Conservation (phyloP, 2,113 vertebrate genomes). For the Daubentonia madagascariensis region DNA sequence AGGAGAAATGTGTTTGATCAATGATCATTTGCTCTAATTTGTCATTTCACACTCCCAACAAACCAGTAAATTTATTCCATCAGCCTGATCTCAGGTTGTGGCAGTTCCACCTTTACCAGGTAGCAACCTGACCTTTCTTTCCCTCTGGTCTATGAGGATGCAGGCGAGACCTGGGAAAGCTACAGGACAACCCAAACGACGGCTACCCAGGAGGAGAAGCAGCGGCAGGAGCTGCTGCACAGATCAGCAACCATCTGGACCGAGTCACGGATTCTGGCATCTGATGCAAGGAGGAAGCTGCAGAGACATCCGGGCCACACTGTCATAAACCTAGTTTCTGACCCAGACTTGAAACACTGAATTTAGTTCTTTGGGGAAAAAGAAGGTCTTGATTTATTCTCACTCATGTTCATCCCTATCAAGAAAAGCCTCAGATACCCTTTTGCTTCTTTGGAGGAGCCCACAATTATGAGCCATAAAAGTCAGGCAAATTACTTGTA, state of each 20-base stretch:
- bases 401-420: background rate
- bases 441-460: background rate
- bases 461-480: background rate
- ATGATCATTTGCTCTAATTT: background rate
- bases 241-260: constrained; percentile 43
- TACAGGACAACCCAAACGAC: background rate
- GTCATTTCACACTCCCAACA: background rate
- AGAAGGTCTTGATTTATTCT: constrained; percentile 50
- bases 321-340: constrained; percentile 54
- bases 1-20: background rate
- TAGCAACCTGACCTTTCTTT: background rate
- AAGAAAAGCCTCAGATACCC: background rate
- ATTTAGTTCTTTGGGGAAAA: constrained; percentile 44
- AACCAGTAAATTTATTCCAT: background rate
- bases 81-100: background rate
- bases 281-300: constrained; percentile 44
- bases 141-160: background rate
- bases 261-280: background rate
- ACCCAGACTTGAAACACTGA: constrained; percentile 36
- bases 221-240: background rate
- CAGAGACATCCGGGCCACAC: constrained; percentile 44
- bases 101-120: background rate
- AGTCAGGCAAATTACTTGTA: background rate
- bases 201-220: background rate
- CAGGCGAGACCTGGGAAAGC: background rate